phyloP scores from a whole-genome alignment of 2,888 invertebrate genomes.

The Salticus scenicus region DNA sequence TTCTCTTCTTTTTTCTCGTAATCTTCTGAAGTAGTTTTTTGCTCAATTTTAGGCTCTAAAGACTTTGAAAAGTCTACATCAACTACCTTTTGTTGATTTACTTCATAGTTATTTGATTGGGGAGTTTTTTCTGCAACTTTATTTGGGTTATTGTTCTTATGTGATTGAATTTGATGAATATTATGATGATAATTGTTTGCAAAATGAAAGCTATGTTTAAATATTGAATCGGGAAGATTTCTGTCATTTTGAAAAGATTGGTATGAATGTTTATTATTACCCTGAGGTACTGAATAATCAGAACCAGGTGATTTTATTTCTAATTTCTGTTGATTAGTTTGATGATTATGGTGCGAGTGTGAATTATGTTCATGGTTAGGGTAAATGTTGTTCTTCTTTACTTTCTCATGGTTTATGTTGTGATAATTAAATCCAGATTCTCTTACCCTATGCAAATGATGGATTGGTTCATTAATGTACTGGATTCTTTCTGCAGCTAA shows the following conservation, averaged over 20 bases:
- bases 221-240: background rate
- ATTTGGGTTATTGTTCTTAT: too few species aligned
- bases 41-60: background rate
- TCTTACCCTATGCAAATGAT: too few species aligned
- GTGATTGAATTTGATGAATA: background rate
- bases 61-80: background rate
- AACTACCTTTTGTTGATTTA: background rate
- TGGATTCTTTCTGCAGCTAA: too few species aligned
- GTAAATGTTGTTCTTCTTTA: too few species aligned
- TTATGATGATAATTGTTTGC: background rate
- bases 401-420: too few species aligned
- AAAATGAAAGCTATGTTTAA: background rate
- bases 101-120: background rate
- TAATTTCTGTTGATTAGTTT: background rate
- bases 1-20: background rate
- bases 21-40: background rate
- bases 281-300: background rate
- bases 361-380: background rate
- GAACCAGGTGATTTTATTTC: background rate
- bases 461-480: too few species aligned
- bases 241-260: background rate
- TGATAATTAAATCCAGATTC: too few species aligned
- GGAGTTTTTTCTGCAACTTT: background rate
- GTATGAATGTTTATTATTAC: background rate
- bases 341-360: background rate